Conservation (phyloP, 2,797 vertebrate species). For the Megalops cyprinoides region DNA sequence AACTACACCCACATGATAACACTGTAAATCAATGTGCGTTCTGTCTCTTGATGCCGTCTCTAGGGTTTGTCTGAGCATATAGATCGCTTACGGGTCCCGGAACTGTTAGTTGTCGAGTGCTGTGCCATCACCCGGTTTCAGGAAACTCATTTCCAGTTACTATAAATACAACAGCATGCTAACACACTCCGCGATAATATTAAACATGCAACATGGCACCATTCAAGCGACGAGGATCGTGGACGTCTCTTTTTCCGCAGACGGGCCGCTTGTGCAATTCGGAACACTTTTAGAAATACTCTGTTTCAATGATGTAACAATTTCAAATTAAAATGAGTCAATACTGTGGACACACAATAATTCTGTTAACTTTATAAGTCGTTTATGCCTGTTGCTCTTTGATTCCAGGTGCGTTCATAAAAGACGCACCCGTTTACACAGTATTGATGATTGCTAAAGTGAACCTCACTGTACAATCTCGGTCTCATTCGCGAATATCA, state of each 20-base stretch:
- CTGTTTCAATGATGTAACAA: too few relatives aligned
- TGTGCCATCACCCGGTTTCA: not conserved
- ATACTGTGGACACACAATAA: too few relatives aligned
- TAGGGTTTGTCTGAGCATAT: not conserved
- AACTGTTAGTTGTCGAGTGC: not conserved
- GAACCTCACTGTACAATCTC: not conserved
- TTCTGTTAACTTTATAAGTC: too few relatives aligned
- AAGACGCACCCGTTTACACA: not conserved
- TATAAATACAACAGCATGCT: constrained; percentile 35
- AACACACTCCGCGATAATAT: constrained; percentile 24
- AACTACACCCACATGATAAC: constrained; percentile 5
- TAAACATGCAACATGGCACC: constrained; percentile 31
- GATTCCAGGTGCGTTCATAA: not conserved
- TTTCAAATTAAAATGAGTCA: too few relatives aligned
- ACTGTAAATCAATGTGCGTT: constrained; percentile 10
- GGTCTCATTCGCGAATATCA: constrained; percentile 12
- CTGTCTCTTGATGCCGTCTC: not conserved
- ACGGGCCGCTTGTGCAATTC: too few relatives aligned
- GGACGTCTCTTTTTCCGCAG: not conserved
- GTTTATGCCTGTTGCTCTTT: too few relatives aligned
- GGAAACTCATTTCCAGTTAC: constrained; percentile 11
- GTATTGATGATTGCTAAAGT: not conserved
- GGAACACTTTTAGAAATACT: too few relatives aligned
- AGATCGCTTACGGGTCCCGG: not conserved
- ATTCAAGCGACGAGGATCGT: not conserved